Conservation (phyloP, 2,113 vertebrate genomes). For the Solea senegalensis region DNA sequence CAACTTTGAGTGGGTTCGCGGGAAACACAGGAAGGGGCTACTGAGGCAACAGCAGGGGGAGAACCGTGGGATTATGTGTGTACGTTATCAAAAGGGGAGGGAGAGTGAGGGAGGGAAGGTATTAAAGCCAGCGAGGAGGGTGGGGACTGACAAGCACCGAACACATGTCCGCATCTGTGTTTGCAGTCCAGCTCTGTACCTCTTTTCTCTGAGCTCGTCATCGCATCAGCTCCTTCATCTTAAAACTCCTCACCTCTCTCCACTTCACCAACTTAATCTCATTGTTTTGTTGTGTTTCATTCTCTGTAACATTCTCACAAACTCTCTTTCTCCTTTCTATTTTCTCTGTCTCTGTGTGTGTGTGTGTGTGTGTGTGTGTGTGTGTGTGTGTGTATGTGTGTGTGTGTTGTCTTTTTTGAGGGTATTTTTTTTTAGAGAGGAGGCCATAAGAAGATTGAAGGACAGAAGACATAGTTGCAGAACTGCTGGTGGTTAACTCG, state of each 20-base stretch:
- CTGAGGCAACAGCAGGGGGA: constrained; percentile 63
- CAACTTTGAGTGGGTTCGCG: constrained; percentile 42
- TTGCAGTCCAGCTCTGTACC: constrained; percentile 25
- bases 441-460: constrained; percentile 47
- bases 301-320: constrained; percentile 37
- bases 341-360: neutral
- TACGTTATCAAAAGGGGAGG: constrained; percentile 34
- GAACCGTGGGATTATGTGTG: constrained; percentile 75
- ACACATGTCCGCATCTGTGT: constrained; percentile 71
- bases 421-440: constrained; percentile 32
- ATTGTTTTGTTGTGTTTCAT: constrained; percentile 33
- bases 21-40: constrained; percentile 52
- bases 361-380: neutral
- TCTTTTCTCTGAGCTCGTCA: constrained; percentile 33
- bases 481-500: constrained; percentile 41
- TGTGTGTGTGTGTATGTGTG: neutral
- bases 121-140: constrained; percentile 66
- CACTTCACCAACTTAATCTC: constrained; percentile 41
- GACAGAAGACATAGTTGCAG: constrained; percentile 50
- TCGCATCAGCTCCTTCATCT: constrained; percentile 22
- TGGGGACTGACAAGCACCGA: constrained; percentile 46
- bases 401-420: neutral
- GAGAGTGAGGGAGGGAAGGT: constrained; percentile 41
- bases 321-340: neutral
- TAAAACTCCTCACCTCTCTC: neutral